Evolutionary conservation across 1,140 invertebrate species (phyloP).

Genomic region (Drosophila chauvacae): DNA sequence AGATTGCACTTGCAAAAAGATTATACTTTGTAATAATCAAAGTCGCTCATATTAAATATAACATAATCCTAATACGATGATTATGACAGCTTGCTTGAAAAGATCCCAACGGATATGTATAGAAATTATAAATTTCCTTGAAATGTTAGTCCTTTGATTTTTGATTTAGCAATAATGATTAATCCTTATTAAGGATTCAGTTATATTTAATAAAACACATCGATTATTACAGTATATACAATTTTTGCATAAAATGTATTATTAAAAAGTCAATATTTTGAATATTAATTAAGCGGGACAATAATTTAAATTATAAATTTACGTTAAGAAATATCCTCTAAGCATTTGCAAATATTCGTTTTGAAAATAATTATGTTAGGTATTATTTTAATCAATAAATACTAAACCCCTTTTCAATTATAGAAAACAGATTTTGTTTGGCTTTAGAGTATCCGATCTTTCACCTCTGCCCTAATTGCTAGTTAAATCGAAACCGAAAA

Average conservation of each 20-base stretch:
- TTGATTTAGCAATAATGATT: background rate
- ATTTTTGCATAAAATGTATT: too few relatives aligned
- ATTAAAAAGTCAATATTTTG: background rate
- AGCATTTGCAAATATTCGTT: too few relatives aligned
- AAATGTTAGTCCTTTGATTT: background rate
- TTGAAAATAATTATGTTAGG: too few relatives aligned
- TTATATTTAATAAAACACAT: too few relatives aligned
- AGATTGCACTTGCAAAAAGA: background rate
- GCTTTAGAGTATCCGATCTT: background rate
- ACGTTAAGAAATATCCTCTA: background rate
- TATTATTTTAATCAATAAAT: background rate
- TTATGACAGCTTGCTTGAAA: background rate
- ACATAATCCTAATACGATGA: background rate
- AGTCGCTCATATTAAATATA: background rate
- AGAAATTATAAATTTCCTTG: background rate
- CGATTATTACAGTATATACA: too few relatives aligned
- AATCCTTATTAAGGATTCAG: background rate
- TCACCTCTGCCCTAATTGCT: conserved; percentile 55
- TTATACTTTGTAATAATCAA: too few relatives aligned
- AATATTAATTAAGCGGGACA: background rate
- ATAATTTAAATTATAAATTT: background rate
- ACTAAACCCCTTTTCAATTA: background rate
- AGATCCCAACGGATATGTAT: background rate
- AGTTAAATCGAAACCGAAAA: conserved; percentile 50
- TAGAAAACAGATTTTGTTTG: background rate